A percentile compares a stretch with the other conserved stretches of the same genome.
phyloP scores from a whole-genome alignment of 2,888 invertebrate genomes.

The Acronicta leporina region DNA sequence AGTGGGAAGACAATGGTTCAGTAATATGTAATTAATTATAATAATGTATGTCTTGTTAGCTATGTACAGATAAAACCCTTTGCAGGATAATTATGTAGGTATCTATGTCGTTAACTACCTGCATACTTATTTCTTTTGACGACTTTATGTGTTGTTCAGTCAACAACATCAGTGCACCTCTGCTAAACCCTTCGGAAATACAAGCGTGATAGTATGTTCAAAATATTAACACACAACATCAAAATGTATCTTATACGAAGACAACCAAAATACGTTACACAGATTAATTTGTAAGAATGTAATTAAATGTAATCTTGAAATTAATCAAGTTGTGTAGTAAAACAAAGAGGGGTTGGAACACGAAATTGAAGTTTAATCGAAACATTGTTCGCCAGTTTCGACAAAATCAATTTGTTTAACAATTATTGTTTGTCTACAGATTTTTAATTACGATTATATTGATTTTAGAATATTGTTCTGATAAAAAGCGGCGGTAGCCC shows the following conservation, averaged over 20 bases:
- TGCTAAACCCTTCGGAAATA: no score
- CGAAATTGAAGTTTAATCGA: conserved; percentile 45
- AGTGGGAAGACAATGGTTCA: no score
- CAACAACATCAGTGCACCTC: no score
- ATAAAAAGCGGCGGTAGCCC: no score
- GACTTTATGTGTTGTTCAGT: no score
- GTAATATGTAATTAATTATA: no score
- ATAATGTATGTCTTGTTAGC: no score
- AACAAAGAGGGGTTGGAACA: conserved; percentile 31
- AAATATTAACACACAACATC: background rate
- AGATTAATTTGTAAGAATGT: conserved; percentile 31
- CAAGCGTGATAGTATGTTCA: background rate
- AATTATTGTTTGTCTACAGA: conserved; percentile 21
- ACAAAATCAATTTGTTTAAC: conserved; percentile 43
- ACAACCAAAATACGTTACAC: conserved; percentile 14
- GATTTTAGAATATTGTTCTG: conserved; percentile 39
- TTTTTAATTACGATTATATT: conserved; percentile 26
- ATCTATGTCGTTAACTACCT: no score
- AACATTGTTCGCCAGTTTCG: conserved; percentile 48
- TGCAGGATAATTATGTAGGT: no score
- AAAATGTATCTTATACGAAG: conserved; percentile 14
- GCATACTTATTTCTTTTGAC: no score
- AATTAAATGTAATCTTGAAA: conserved; percentile 44
- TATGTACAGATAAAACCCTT: no score
- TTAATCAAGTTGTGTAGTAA: conserved; percentile 42